phyloP scores from a whole-genome alignment of 2,113 vertebrate genomes.

The Polypterus bichir region DNA sequence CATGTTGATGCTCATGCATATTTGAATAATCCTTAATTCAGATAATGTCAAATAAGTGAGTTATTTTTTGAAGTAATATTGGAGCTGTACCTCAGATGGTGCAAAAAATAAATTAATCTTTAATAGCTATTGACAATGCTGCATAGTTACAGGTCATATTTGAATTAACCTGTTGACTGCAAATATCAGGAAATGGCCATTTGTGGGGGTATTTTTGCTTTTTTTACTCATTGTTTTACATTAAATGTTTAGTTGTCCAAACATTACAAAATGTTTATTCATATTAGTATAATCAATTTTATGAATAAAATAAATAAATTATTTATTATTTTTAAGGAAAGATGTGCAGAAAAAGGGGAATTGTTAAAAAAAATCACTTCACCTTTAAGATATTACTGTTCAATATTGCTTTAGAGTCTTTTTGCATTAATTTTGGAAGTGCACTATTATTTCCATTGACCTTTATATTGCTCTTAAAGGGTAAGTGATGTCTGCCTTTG shows the following conservation, averaged over 20 bases:
- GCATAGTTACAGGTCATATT: conserved; percentile 42
- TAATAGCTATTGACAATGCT: conserved; percentile 46
- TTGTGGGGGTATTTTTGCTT: conserved; percentile 38
- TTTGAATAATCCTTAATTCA: conserved; percentile 47
- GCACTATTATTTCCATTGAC: not conserved
- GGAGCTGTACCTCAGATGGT: conserved; percentile 61
- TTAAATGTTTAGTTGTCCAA: conserved; percentile 13
- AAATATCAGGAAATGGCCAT: conserved; percentile 44
- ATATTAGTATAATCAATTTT: not conserved
- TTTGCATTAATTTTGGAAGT: not conserved
- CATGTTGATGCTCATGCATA: conserved; percentile 36
- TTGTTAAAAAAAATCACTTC: not conserved
- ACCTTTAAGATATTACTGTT: not conserved
- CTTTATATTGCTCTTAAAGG: too few relatives aligned
- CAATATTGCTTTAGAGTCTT: not conserved
- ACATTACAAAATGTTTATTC: conserved; percentile 11
- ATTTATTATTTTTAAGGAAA: not conserved
- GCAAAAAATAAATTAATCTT: conserved; percentile 54
- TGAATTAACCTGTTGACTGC: conserved; percentile 49
- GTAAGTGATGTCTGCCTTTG: not conserved
- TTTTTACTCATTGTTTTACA: conserved; percentile 23
- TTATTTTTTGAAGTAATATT: conserved; percentile 40
- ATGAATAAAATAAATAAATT: not conserved
- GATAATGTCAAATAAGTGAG: conserved; percentile 54
- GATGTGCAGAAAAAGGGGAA: not conserved